phyloP scores from a whole-genome alignment of 2,888 invertebrate genomes.

The Zeuzera pyrina region DNA sequence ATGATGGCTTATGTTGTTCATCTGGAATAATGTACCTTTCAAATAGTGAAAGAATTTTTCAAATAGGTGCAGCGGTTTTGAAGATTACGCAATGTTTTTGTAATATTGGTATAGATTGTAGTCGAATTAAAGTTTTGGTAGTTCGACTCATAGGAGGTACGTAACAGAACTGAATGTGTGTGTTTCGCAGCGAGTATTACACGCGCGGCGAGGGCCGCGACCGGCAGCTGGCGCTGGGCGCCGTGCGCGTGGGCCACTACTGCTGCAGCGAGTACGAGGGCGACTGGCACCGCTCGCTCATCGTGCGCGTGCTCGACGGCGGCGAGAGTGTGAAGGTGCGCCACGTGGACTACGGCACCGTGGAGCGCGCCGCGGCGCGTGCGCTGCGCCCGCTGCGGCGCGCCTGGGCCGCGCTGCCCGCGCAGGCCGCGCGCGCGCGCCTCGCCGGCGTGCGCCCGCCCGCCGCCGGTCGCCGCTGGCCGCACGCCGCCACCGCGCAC shows the following conservation, averaged over 20 bases:
- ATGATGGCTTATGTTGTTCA: too few relatives aligned
- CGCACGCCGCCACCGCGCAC: slow-evolving; percentile 40
- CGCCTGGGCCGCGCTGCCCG: slow-evolving; percentile 50
- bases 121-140: too few relatives aligned
- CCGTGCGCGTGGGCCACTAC: slow-evolving; percentile 57
- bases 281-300: slow-evolving; percentile 69
- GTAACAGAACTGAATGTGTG: too few relatives aligned
- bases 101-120: too few relatives aligned
- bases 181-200: slow-evolving; percentile 38
- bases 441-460: slow-evolving; percentile 58
- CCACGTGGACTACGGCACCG: slow-evolving; percentile 74
- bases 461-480: slow-evolving; percentile 54
- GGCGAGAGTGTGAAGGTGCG: slow-evolving; percentile 52
- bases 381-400: slow-evolving; percentile 44
- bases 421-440: slow-evolving; percentile 66
- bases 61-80: too few relatives aligned
- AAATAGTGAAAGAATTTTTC: too few relatives aligned
- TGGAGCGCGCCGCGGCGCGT: slow-evolving; percentile 33
- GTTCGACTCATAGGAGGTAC: too few relatives aligned
- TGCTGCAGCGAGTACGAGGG: slow-evolving; percentile 51
- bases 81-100: too few relatives aligned
- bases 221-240: slow-evolving; percentile 40
- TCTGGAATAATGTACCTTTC: too few relatives aligned
- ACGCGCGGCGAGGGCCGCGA: slow-evolving; percentile 25
- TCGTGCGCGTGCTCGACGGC: slow-evolving; percentile 48